phyloP scores from a whole-genome alignment of 2,113 vertebrate species.

The Dromaius novaehollandiae region DNA sequence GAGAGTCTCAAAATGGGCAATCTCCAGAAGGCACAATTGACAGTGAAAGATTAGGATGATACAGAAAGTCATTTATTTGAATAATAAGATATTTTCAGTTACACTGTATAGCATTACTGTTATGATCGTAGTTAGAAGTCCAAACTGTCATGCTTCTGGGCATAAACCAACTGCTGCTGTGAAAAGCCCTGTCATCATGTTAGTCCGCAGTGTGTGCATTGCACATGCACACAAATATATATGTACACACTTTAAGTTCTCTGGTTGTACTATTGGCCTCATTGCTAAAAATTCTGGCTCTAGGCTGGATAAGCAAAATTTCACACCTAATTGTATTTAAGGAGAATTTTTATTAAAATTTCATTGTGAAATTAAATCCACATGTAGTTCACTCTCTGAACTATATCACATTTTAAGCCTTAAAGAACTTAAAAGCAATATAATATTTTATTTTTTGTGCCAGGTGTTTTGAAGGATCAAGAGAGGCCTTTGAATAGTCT shows the following conservation, averaged over 20 bases:
- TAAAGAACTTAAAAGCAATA: neutral
- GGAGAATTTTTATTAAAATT: neutral
- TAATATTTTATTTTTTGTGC: neutral
- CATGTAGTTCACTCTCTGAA: neutral
- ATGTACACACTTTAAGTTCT: accelerated
- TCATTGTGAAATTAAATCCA: neutral
- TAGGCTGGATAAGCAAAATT: neutral
- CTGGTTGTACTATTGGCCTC: neutral
- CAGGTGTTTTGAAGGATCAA: neutral
- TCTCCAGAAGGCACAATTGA: neutral
- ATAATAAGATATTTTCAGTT: neutral
- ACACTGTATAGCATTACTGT: neutral
- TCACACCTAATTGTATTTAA: neutral
- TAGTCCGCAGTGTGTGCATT: accelerated
- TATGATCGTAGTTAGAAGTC: neutral
- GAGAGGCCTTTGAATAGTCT: neutral
- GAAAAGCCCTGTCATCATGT: neutral
- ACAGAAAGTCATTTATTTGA: neutral
- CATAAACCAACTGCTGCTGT: neutral
- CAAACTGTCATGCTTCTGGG: neutral
- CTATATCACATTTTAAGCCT: neutral
- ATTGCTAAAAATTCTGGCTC: neutral
- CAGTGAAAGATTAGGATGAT: neutral
- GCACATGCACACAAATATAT: accelerated
- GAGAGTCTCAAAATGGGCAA: neutral